Evolutionary conservation across 2,888 invertebrate genomes (phyloP), one percentile per base, ranked within the genome.

Genomic region (Lamellibrachia columna): DNA sequence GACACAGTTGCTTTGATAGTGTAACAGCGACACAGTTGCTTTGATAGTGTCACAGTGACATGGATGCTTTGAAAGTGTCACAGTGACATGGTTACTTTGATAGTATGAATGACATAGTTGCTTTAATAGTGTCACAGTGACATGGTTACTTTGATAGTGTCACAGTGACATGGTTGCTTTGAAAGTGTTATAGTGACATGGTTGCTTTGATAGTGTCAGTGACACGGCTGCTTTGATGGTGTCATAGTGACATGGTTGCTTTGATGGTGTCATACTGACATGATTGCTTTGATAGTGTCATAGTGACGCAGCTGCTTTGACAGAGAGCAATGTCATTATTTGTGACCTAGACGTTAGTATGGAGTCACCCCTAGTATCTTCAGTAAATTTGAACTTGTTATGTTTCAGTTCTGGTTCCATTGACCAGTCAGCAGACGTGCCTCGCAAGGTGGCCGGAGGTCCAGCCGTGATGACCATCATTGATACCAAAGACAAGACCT

Each of bases 401-500:
- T 40, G 75, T 6, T 75, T 6, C 75, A 75, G 75, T 15, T 75
- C 75, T n/a, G n/a, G 6, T 6, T 15, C 75, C 75, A 75, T 15
- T 75, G 75, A 75, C 15, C 22, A 15, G 75, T 75, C 75, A 22
- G 75, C 15, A 6, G n/a, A 15, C 22, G 3, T 75, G 75, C 75
- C 75, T 75, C 75, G 22, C 15, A 75, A 75, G 75, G 75, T 75
- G 75, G 15, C 75, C 22, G 75, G 75, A 75, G 75, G 75, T 22
- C 75, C 75, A 11, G 4, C 15, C 15, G 75, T 75, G 75, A 75
- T 75, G 75, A 75, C 75, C 75, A 75, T 75, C 75, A 75, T 75
- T 75, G 22, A 75, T n/a, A 22, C 75, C 15, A 75, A 75, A 11
- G 95, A 95, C 93, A 94, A 94, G 90, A 94, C 95, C 58, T 96